phyloP scores from a whole-genome alignment of 1,140 invertebrate genomes.

The Sycophaga agraensis region DNA sequence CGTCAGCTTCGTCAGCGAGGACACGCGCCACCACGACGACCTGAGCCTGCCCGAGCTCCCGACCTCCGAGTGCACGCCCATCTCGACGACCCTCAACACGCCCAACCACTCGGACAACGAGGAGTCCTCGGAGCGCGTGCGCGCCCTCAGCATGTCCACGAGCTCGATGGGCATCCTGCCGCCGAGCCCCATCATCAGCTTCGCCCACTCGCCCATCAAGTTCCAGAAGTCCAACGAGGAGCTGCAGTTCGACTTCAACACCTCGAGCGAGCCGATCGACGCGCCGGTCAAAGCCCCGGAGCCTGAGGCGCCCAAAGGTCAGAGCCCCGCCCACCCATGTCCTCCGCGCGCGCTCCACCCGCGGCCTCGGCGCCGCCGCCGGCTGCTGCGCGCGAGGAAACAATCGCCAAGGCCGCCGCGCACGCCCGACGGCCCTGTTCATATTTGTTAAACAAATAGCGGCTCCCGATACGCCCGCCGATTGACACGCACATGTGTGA shows the following conservation, averaged over 20 bases:
- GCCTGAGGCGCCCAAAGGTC: background rate
- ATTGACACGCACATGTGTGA: no score
- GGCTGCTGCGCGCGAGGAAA: no score
- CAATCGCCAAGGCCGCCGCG: no score
- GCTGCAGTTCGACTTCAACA: conserved; percentile 43
- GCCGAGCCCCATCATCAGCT: conserved; percentile 53
- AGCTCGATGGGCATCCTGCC: conserved; percentile 54
- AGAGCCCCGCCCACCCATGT: no score
- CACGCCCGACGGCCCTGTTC: no score
- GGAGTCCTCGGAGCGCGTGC: conserved; percentile 46
- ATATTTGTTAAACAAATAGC: no score
- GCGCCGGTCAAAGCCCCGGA: background rate
- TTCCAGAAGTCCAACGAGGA: conserved; percentile 36
- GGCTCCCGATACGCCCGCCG: no score
- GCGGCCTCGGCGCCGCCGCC: no score
- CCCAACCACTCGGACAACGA: conserved; percentile 54
- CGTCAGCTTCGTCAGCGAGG: conserved; percentile 40
- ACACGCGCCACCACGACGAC: conserved; percentile 51
- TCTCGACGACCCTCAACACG: conserved; percentile 54
- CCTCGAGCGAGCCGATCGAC: conserved; percentile 21
- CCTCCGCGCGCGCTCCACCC: no score
- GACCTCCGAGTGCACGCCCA: conserved; percentile 48
- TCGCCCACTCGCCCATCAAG: conserved; percentile 48
- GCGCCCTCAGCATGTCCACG: conserved; percentile 43
- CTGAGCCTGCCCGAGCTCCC: conserved; percentile 53